Base-by-base conservation (phyloP, 2,888 invertebrate genomes). In the Ichneumon xanthorius region DNA sequence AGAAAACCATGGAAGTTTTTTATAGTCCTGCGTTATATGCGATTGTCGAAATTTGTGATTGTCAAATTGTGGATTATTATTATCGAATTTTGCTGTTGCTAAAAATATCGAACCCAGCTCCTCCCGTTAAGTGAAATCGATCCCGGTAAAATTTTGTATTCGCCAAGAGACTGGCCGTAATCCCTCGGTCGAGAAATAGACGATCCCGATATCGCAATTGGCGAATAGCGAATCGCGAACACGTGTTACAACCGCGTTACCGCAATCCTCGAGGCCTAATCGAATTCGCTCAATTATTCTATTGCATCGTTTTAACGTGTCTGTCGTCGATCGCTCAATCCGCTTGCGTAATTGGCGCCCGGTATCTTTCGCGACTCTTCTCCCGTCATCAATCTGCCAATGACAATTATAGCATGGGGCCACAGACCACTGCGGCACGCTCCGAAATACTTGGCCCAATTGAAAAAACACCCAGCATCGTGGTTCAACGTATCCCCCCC, bases 371-470 rank as follows among this genome's bases (percentile, higher is more conserved):
- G 55, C 78, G 70, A 72, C 40, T 73, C n/a, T 58, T 48, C 65
- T 82, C 63, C 73, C 85, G 90, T 89, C 88, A 89, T 92, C 88
- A 90, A 92, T 88, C 90, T 92, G 93, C 93, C 93, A 93, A 93
- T 90, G 90, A 91, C 89, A 93, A 94, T 92, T 92, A 93, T 93
- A 94, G 92, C 90, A 75, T 82, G 88, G 87, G 89, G 88, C 88
- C 89, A 89, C 84, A 85, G 89, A 90, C 89, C 87, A 90, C 88
- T 88, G 88, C 87, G 88, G 80, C 89, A 72, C 53, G 63, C 65
- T 70, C 70, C 72, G 80, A 88, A 88, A 88, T 88, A 87, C 86
- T 80, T 79, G 86, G 76, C 81, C 88, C 77, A 82, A 87, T 87
- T 88, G 71, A 80, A 77, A 45, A 45, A 81, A 80, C 65, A 71